phyloP scores from a whole-genome alignment of 1,140 invertebrate genomes.

The Drosophila nigromelanica region DNA sequence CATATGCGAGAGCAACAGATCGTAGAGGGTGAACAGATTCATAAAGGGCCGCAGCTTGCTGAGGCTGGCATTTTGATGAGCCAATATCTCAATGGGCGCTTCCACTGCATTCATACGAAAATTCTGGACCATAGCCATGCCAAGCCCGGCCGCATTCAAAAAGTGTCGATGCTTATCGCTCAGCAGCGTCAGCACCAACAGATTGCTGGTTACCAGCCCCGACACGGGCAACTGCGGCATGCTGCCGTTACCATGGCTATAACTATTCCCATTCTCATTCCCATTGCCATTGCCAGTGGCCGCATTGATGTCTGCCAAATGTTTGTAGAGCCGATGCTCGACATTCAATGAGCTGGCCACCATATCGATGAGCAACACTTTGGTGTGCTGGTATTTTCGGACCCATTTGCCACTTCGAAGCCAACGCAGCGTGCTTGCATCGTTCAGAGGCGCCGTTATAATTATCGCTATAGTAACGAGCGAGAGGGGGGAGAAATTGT shows the following conservation, averaged over 20 bases:
- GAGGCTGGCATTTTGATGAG: constrained; percentile 39
- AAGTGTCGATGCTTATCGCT: constrained; percentile 81
- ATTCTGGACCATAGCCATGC: constrained; percentile 65
- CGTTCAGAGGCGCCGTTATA: constrained; percentile 75
- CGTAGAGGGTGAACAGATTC: constrained; percentile 77
- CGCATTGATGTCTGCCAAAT: constrained; percentile 63
- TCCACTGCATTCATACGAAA: constrained; percentile 53
- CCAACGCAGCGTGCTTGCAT: constrained; percentile 69
- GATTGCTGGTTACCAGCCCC: constrained; percentile 67
- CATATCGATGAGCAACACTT: constrained; percentile 81
- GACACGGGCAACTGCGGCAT: constrained; percentile 21
- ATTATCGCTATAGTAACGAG: constrained; percentile 65
- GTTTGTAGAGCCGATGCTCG: constrained; percentile 78
- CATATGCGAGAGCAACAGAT: constrained; percentile 66
- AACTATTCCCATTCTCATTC: background rate
- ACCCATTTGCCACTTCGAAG: constrained; percentile 45
- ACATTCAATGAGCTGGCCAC: constrained; percentile 78
- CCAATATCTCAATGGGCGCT: background rate
- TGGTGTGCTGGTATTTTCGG: constrained; percentile 56
- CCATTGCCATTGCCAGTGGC: constrained; percentile 16
- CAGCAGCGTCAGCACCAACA: constrained; percentile 79
- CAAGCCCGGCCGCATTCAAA: constrained; percentile 71
- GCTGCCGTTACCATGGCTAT: background rate
- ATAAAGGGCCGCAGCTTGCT: constrained; percentile 62
- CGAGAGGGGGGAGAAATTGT: background rate